Evolutionary conservation across 2,797 vertebrate species (phyloP), one percentile per base, ranked within the genome.

Genomic region (Helarctos malayanus): DNA sequence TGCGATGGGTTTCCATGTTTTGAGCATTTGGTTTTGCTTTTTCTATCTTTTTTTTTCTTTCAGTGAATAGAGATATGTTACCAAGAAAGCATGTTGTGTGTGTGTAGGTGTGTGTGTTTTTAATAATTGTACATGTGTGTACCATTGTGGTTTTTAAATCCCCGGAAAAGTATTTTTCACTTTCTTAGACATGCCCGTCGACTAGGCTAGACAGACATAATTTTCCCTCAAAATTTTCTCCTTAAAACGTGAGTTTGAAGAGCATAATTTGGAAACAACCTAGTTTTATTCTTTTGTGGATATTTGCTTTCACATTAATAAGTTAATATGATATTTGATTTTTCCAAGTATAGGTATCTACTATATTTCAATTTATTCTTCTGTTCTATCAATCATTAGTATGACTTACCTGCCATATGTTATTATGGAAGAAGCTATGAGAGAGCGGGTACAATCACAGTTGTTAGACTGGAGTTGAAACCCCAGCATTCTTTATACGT

Each of bases 281-380:
- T n/a, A 29, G 13, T 65, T 82, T 25, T 86, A 38, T 73, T 78
- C 2, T 75, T 94, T 80, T 56, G 35, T 52, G 38, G 1, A 27
- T 57, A 19, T 85, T 86, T 95, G 13, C 35, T 91, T 96, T 59
- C 35, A 38, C 86, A 7, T 35, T 88, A 57, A 49, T 32, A 90
- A 71, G 11, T 76, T 54, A 38, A 32, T 57, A 45, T 35, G n/a
- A 71, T 5, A 59, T 88, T 71, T 61, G 8, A 19, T 32, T 82
- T 73, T 89, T 61, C 19, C 29, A 88, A n/a, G 5, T 57, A 56
- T 19, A 69, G 14, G 29, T 79, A 57, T 45, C 29, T 82, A 57
- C 23, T 56, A 35, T 59, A 65, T 87, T 84, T 69, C 32, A 19
- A 75, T 49, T 61, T 89, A 23, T 63, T 49, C 9, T n/a, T 49